Conservation (phyloP, 2,888 invertebrate genomes). For the Watsonalla cultraria region DNA sequence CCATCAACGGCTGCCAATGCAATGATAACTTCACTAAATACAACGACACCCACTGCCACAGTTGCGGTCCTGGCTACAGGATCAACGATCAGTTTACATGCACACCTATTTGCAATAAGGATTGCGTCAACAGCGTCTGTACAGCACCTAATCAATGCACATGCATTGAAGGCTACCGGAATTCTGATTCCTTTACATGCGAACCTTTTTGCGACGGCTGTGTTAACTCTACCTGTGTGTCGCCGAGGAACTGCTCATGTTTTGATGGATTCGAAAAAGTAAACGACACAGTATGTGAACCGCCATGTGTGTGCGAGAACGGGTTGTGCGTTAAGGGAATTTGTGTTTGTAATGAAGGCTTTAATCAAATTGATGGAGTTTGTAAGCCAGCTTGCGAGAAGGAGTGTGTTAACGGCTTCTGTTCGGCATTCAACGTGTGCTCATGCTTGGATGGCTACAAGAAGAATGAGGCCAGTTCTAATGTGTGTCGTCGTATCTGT, state of each 20-base stretch:
- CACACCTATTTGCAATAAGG: constrained; percentile 22
- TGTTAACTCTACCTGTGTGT: constrained; percentile 16
- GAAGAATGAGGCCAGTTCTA: constrained; percentile 15
- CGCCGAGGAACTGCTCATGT: constrained; percentile 21
- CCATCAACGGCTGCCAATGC: constrained; percentile 55
- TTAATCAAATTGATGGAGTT: constrained; percentile 5
- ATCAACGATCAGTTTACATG: constrained; percentile 30
- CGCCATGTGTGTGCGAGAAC: constrained; percentile 17
- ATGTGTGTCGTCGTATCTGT: constrained; percentile 28
- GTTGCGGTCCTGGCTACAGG: constrained; percentile 36
- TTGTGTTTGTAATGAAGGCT: constrained; percentile 19
- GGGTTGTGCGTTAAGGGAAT: constrained; percentile 25
- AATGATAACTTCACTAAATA: constrained; percentile 28
- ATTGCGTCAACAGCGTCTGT: constrained; percentile 36
- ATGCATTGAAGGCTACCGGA: constrained; percentile 37
- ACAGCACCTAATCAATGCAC: constrained; percentile 37
- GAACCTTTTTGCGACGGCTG: constrained; percentile 59
- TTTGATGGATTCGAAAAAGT: constrained; percentile 11
- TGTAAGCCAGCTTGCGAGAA: constrained; percentile 17
- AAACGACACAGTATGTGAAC: constrained; percentile 11
- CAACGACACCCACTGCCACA: constrained; percentile 48
- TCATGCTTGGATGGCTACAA: constrained; percentile 24
- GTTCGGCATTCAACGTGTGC: constrained; percentile 23
- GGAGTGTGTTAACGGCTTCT: constrained; percentile 22
- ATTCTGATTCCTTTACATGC: constrained; percentile 26